Conservation (phyloP, 2,888 invertebrate species). For the Cantharis flavilabris region DNA sequence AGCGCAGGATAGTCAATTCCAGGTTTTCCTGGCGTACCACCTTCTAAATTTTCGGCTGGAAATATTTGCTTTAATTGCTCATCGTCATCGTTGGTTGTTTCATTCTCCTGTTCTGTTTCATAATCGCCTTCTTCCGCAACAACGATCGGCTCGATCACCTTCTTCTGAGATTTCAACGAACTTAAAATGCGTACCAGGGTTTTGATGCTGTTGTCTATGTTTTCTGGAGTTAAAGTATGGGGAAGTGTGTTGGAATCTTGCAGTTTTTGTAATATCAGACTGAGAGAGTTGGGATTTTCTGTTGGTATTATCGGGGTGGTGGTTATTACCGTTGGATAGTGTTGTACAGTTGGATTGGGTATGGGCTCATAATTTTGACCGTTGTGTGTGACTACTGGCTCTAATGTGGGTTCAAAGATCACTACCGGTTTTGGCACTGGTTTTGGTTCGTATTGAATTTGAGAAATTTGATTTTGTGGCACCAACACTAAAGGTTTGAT, state of each 20-base stretch:
- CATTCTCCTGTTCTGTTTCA: conserved; percentile 43
- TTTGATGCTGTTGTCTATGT: conserved; percentile 77
- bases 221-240: conserved; percentile 74
- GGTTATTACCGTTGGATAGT: background rate
- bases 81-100: conserved; percentile 42
- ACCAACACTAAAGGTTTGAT: conserved; percentile 4
- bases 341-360: background rate
- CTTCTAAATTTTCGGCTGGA: conserved; percentile 59
- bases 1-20: conserved; percentile 83
- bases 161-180: conserved; percentile 64
- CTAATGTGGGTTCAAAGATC: conserved; percentile 21
- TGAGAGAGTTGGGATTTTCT: conserved; percentile 51
- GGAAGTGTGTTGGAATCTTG: conserved; percentile 78
- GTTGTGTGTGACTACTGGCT: conserved; percentile 24
- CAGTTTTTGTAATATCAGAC: conserved; percentile 70
- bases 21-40: conserved; percentile 69
- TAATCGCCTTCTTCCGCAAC: conserved; percentile 48
- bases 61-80: conserved; percentile 43
- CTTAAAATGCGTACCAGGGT: conserved; percentile 77
- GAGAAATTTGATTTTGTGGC: conserved; percentile 8
- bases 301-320: conserved; percentile 8
- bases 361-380: conserved; percentile 24
- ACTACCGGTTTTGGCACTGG: conserved; percentile 9
- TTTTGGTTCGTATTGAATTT: conserved; percentile 6
- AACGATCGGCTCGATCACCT: conserved; percentile 47